These are phyloP conservation scores for Halcyon badia DNA, from an alignment of 2,797 vertebrate species.

Conservation along the genomic window DNA sequence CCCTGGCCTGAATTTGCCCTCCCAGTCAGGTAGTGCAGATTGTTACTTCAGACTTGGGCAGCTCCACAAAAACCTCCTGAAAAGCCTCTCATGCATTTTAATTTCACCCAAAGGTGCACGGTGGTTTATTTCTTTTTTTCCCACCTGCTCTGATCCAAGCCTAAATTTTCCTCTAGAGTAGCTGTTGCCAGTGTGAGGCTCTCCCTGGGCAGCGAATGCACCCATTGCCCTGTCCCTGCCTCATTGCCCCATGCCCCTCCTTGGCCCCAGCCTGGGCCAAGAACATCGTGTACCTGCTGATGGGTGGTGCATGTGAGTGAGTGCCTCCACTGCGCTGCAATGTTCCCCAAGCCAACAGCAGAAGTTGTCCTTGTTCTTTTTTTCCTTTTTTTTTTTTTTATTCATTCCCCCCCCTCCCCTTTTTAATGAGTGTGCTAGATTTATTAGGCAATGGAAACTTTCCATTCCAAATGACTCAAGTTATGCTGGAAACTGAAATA, in stretches of 20 bases:
- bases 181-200: neutral
- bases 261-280: neutral
- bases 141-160: neutral
- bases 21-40: neutral
- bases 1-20: neutral
- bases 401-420: neutral
- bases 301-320: neutral
- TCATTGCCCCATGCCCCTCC: neutral
- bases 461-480: constrained; percentile 44
- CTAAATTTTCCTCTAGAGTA: neutral
- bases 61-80: neutral
- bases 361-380: neutral
- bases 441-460: constrained; percentile 63
- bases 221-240: neutral
- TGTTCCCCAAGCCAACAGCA: constrained; percentile 3
- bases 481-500: constrained; percentile 11
- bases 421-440: constrained; percentile 10
- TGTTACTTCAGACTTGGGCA: neutral
- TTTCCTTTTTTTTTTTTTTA: neutral
- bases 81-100: neutral
- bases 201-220: neutral
- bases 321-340: neutral
- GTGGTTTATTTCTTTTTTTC: neutral
- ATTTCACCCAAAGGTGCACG: neutral
- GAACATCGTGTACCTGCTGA: constrained; percentile 52